These are phyloP conservation scores for Belonocnema kinseyi DNA, from an alignment of 1,140 invertebrate species.

Conservation along the genomic window DNA sequence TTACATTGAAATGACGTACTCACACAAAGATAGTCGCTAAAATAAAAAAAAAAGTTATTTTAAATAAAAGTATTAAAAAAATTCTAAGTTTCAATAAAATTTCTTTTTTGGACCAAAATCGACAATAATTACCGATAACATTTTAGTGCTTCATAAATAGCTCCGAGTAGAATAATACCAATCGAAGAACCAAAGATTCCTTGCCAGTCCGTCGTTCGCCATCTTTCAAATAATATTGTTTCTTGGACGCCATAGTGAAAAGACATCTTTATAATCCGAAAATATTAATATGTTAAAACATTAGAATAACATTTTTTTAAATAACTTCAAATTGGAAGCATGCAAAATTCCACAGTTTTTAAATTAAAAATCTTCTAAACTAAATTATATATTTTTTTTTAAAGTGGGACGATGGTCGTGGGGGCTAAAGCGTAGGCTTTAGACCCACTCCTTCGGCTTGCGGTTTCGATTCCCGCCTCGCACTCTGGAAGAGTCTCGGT, in stretches of 20 bases:
- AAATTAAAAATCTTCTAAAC: no score
- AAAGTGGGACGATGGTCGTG: no score
- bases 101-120: neutral
- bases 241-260: conserved; percentile 69
- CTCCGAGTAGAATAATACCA: conserved; percentile 62
- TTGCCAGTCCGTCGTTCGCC: conserved; percentile 58
- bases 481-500: no score
- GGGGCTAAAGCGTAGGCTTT: no score
- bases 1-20: neutral
- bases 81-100: neutral
- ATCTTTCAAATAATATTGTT: conserved; percentile 66
- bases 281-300: neutral
- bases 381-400: no score
- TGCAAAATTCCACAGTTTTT: no score
- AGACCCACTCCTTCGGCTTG: no score
- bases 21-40: conserved; percentile 5
- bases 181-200: conserved; percentile 65
- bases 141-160: conserved; percentile 69
- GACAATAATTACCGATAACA: conserved; percentile 63
- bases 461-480: no score
- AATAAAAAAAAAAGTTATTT: neutral
- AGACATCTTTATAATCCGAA: conserved; percentile 57
- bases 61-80: neutral
- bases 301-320: no score
- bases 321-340: no score